Evolutionary conservation across 2,113 vertebrate genomes (phyloP), one percentile per base, ranked within the genome.

Genomic region (Bujurquina vittata): DNA sequence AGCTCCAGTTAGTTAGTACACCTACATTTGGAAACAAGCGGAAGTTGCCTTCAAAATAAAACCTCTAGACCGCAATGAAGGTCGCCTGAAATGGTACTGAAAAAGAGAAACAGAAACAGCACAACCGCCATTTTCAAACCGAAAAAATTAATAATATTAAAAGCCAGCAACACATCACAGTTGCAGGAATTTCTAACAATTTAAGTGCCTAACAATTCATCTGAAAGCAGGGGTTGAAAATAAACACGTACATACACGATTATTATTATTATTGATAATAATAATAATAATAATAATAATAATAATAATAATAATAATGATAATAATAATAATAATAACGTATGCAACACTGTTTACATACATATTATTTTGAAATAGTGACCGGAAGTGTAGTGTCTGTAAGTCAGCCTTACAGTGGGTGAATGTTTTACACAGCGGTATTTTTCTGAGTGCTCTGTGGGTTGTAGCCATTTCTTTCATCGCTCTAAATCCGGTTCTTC

Each of bases 381-480:
- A 58, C 1, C 73, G 93, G 91, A 93, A 84, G 43, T 63, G 2
- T 15, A 23, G 4, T 10, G 2, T 40, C 1, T 4, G 5, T 1
- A 3, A 0, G 4, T 1, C 0, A 20, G 6, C n/a, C 49, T 75
- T 7, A 79, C 54, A 17, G 8, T 22, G 7, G 0, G 40, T 10
- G 10, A 18, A 37, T 33, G 57, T 76, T 26, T 31, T 62, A 40
- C 58, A 52, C 23, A 63, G 46, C 72, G 8, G 12, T 79, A 2
- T 74, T 85, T 85, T 86, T 58, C 57, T 18, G 9, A 79, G 49
- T 20, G 31, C n/a, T 1, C 8, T 10, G 72, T 15, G 10, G 3
- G 20, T 20, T 80, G 84, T 84, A 74, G 87, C 88, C 89, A 84
- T 92, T 89, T 83, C 69, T 88, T 29, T 52, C 29, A 3, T n/a